Base-by-base conservation (phyloP, 2,888 invertebrate species). In the Heteromyza rotundicornis region DNA sequence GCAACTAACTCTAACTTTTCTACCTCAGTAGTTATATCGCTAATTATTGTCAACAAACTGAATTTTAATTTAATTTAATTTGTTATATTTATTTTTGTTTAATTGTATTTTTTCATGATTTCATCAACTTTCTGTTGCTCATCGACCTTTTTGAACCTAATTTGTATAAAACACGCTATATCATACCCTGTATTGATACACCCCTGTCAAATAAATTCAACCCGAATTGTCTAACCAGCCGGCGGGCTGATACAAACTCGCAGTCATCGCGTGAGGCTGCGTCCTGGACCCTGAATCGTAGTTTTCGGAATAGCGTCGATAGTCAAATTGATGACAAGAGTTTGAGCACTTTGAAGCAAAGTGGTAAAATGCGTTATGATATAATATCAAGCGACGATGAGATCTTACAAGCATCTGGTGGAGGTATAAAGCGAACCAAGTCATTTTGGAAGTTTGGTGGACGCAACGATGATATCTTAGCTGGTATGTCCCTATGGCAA, bases 401-500 rank as follows among this genome's bases (percentile, higher is more conserved):
- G 65, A 75, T 82, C 5, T 68, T 80, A 49, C 78, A 80, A 61
- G 87, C 89, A 0, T 80, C 80, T 5, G 75, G 75, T 60, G 87
- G 89, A 62, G 86, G 84, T 70, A 88, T 94, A 0, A 94, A 94
- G 75, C 85, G 94, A 52, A 93, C 92, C 0, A 94, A 93, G 79
- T 92, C 92, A 0, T 91, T 94, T 77, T 94, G 94, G 94, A 89
- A 90, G 74, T 93, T 94, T 73, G 89, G 92, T 20, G 74, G 75
- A 8, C 77, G 79, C n/a, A 88, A 90, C 60, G 88, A 89, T 59
- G 92, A 93, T 64, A 92, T 93, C 56, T 85, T 94, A 73, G 92
- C 92, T 74, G 94, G 94, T 0, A 94, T 94, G 93, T 89, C 92
- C 0, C 84, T 94, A 58, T 94, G 94, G 94, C 90, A 90, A 75